A percentile compares a stretch with the other conserved stretches of the same genome.
These are phyloP conservation scores for Tretioscincus oriximinensis DNA, from an alignment of 2,113 vertebrate species.

Conservation along the genomic window DNA sequence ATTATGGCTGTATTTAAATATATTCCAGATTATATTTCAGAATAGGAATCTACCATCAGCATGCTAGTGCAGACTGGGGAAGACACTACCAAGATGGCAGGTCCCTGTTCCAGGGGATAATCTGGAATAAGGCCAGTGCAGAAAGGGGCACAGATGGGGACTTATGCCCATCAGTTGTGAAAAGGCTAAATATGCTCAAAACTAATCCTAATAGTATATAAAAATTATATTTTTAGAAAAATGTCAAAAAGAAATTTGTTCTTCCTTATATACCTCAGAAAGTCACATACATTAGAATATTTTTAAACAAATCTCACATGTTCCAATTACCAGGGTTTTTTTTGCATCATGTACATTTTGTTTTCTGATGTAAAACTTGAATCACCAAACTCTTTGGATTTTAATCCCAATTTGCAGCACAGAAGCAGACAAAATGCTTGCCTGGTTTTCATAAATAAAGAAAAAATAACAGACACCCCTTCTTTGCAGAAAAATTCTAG, in stretches of 20 bases:
- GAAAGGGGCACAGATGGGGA: too few species aligned
- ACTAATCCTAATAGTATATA: neutral
- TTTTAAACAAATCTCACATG: neutral
- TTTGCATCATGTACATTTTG: neutral
- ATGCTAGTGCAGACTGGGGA: too few species aligned
- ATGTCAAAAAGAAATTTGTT: neutral
- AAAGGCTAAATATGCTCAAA: neutral
- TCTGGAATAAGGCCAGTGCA: too few species aligned
- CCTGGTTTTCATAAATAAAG: conserved; percentile 36
- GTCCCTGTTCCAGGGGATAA: too few species aligned
- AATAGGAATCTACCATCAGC: too few species aligned
- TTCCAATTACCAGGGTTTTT: neutral
- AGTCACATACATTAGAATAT: neutral
- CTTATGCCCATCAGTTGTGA: too few species aligned
- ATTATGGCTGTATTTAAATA: neutral
- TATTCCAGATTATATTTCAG: neutral
- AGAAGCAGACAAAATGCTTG: conserved; percentile 39
- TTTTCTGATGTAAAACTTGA: conserved; percentile 32
- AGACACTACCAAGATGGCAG: too few species aligned
- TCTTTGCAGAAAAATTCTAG: conserved; percentile 64
- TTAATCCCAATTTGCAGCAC: conserved; percentile 4
- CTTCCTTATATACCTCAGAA: conserved; percentile 2
- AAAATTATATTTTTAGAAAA: conserved; percentile 20
- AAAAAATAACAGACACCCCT: conserved; percentile 59
- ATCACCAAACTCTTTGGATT: conserved; percentile 34